Evolutionary conservation across 2,888 invertebrate species (phyloP), one percentile per base, ranked within the genome.

Genomic region (Branchipolynoe longqiensis): DNA sequence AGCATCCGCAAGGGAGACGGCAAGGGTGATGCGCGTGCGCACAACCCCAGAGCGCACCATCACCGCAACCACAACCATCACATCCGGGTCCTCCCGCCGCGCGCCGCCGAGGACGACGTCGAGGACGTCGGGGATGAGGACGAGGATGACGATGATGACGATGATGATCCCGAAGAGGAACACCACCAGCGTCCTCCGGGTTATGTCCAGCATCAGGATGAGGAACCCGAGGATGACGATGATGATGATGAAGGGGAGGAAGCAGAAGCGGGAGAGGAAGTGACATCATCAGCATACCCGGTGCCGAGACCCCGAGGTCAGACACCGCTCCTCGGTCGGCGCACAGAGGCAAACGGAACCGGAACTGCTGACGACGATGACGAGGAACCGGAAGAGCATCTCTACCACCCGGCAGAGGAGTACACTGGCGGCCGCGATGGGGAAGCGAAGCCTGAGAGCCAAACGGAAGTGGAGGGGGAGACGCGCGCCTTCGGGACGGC

Each of bases 121-220:
- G 36, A 69, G 8, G 69, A 78, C n/a, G 78, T 48, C 28, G 48
- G n/a, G 78, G 31, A 48, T n/a, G 78, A 78, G 78, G 54, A 31
- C n/a, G 74, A 25, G 22, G 1, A 25, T 40, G 12, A 6, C 3
- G 12, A 6, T 8, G 69, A 31, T 28, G 3, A 6, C 4, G 69
- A 38, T 6, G 69, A 38, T 14, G 69, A 69, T 8, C 6, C 36
- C 4, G 78, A 28, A 25, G 28, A 28, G n/a, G 62, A 62, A 28
- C 25, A 28, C 14, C 6, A 28, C 25, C 62, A 62, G 62, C 25
- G 48, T 48, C 48, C 48, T 48, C 48, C 48, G 8, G 18, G 48
- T 48, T 48, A 48, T 18, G 48, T 18, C 8, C 48, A 48, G 48
- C 8, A 48, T 8, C 8, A 48, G n/a, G 25, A 25, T 12, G 62